A percentile compares a stretch with the other conserved stretches of the same genome.
Conservation (phyloP, 2,888 invertebrate genomes). For the Gymnosoma rotundatum region DNA sequence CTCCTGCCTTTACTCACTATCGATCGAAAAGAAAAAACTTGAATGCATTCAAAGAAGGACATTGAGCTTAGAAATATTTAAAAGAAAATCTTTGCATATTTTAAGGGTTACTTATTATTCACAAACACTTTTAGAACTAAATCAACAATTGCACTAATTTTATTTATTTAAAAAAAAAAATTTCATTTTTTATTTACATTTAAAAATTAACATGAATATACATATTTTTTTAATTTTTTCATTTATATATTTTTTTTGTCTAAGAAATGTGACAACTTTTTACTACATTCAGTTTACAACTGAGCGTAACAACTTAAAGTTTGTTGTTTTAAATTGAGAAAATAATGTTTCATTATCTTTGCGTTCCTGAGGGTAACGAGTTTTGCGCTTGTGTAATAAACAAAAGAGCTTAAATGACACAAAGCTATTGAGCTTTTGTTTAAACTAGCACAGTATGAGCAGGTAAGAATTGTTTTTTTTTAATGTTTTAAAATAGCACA, state of each 20-base stretch:
- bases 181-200: slow-evolving; percentile 2
- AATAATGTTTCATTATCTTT: slow-evolving; percentile 31
- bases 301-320: slow-evolving; percentile 42
- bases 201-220: background rate
- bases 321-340: slow-evolving; percentile 56
- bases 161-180: background rate
- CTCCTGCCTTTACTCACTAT: slow-evolving; percentile 51
- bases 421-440: slow-evolving; percentile 34
- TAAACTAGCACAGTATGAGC: slow-evolving; percentile 32
- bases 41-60: slow-evolving; percentile 52
- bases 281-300: slow-evolving; percentile 57
- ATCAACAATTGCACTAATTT: slow-evolving; percentile 12
- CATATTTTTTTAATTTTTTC: slow-evolving; percentile 17
- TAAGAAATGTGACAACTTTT: slow-evolving; percentile 53
- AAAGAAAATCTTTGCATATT: slow-evolving; percentile 27
- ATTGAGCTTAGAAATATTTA: slow-evolving; percentile 24
- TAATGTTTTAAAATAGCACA: slow-evolving; percentile 20
- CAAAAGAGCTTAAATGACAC: slow-evolving; percentile 1
- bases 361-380: slow-evolving; percentile 17
- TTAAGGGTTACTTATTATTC: background rate
- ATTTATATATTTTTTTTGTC: slow-evolving; percentile 13
- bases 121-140: background rate
- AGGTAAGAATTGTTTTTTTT: background rate
- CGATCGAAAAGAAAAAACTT: slow-evolving; percentile 57
- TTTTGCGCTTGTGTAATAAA: slow-evolving; percentile 46